Evolutionary conservation across 1,140 invertebrate genomes (phyloP).

Genomic region (Bombus ignitus): DNA sequence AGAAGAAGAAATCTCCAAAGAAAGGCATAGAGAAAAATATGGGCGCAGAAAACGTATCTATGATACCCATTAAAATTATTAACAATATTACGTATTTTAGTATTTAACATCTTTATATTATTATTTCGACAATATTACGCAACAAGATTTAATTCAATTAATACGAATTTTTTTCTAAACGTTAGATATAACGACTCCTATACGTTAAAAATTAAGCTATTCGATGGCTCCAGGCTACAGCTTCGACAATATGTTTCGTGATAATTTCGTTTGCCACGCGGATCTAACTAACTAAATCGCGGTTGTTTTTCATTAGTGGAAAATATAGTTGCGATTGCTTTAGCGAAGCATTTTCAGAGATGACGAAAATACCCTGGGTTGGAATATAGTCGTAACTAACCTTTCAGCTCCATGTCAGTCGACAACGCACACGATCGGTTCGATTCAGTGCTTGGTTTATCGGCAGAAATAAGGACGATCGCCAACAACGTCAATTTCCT

Average conservation of each 20-base stretch:
- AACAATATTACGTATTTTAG: too few relatives aligned
- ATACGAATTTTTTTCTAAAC: too few relatives aligned
- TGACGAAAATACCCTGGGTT: neutral
- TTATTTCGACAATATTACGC: too few relatives aligned
- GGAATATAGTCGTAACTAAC: conserved; percentile 22
- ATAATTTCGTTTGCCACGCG: neutral
- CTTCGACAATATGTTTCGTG: neutral
- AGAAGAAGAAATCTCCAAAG: neutral
- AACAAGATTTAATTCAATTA: too few relatives aligned
- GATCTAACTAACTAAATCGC: neutral
- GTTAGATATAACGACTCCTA: neutral
- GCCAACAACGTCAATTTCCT: neutral
- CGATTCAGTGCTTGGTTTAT: conserved; percentile 52
- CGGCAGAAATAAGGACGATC: conserved; percentile 29
- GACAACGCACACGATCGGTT: conserved; percentile 39
- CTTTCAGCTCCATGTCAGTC: conserved; percentile 34
- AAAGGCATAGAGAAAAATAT: neutral
- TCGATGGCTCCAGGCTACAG: neutral
- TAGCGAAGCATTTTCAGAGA: neutral
- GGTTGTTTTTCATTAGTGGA: neutral
- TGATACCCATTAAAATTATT: neutral
- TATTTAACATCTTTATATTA: too few relatives aligned
- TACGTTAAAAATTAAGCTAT: neutral
- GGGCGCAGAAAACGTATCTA: neutral
- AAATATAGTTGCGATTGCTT: neutral